Evolutionary conservation across 2,113 vertebrate species (phyloP).

Genomic region (Chlamydotis undulata): DNA sequence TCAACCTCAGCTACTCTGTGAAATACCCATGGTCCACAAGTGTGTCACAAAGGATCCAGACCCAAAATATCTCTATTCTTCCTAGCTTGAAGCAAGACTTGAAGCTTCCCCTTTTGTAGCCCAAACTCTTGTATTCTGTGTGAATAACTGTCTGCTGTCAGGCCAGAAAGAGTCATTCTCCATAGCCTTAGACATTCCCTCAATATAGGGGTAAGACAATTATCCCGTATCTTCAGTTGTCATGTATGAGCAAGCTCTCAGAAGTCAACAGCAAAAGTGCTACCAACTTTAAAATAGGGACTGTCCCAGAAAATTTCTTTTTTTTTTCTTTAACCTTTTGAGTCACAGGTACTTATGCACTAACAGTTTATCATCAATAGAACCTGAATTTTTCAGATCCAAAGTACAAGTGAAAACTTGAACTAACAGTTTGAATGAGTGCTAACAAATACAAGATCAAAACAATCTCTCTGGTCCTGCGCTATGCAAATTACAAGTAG

Average conservation of each 20-base stretch:
- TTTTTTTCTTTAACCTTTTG: not conserved
- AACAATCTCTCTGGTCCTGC: not conserved
- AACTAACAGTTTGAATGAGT: not conserved
- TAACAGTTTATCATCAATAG: not conserved
- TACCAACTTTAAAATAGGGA: not conserved
- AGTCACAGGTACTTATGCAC: not conserved
- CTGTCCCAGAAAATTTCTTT: not conserved
- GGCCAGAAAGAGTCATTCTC: not conserved
- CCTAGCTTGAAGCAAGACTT: not conserved
- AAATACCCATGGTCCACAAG: not conserved
- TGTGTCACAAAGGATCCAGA: not conserved
- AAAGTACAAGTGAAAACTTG: not conserved
- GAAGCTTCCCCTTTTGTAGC: not conserved
- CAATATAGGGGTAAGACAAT: not conserved
- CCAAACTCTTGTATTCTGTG: not conserved
- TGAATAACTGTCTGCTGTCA: not conserved
- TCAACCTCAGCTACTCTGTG: not conserved
- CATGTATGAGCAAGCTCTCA: not conserved
- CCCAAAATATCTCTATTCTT: not conserved
- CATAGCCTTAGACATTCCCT: not conserved
- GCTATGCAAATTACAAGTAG: not conserved
- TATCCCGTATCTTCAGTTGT: not conserved
- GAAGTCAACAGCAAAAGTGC: not conserved
- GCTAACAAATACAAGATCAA: not conserved
- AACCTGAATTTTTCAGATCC: not conserved